Evolutionary conservation across 2,797 vertebrate species (phyloP).

Genomic region (Corythornis leucogaster): DNA sequence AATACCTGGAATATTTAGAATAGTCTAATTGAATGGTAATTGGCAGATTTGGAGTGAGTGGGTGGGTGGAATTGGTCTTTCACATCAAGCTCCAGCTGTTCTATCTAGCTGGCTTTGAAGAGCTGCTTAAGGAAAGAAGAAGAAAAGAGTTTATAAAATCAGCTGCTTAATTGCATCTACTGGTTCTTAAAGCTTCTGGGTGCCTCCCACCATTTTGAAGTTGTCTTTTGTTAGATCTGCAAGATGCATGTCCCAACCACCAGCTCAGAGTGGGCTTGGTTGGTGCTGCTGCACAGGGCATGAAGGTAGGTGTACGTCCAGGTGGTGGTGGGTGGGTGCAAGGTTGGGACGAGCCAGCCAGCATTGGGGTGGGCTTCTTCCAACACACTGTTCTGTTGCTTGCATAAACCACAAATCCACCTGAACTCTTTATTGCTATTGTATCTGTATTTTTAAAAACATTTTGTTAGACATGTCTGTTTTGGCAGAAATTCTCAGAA

Average conservation of each 20-base stretch:
- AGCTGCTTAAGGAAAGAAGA: neutral
- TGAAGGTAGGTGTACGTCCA: rapidly evolving
- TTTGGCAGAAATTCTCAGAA: neutral
- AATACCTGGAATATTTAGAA: neutral
- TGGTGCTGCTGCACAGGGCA: neutral
- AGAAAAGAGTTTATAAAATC: neutral
- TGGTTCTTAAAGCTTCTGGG: neutral
- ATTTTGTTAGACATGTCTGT: neutral
- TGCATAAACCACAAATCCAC: neutral
- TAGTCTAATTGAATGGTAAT: neutral
- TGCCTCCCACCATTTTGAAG: neutral
- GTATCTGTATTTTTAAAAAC: neutral
- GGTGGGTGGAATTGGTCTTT: conserved; percentile 4
- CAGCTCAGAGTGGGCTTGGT: neutral
- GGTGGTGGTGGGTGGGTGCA: neutral
- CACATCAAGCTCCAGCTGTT: conserved; percentile 21
- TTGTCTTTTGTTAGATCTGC: neutral
- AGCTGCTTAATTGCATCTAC: neutral
- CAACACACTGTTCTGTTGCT: neutral
- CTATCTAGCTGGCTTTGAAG: neutral
- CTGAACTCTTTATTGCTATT: neutral
- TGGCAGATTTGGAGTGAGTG: conserved; percentile 1
- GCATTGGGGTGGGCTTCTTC: rapidly evolving
- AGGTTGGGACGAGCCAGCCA: neutral
- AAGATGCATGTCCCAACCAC: neutral